phyloP scores from a whole-genome alignment of 2,888 invertebrate species.

The Heliconius sara region DNA sequence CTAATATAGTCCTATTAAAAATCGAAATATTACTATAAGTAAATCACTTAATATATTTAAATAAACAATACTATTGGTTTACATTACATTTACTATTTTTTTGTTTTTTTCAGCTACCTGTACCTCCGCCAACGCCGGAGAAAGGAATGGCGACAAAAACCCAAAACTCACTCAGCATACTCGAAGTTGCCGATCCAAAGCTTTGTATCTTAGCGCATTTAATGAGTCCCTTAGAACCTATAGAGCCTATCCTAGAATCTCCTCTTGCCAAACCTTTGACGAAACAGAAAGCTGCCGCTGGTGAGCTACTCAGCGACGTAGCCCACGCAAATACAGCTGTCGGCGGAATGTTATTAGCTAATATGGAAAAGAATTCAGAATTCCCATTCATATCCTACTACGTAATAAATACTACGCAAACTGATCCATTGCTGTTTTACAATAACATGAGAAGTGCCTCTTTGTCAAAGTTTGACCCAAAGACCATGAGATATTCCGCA shows the following conservation, averaged over 20 bases:
- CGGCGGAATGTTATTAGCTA: constrained; percentile 93
- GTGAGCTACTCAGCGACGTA: constrained; percentile 90
- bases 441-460: constrained; percentile 93
- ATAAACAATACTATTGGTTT: background rate
- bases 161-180: constrained; percentile 87
- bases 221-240: constrained; percentile 94
- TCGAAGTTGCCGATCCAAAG: constrained; percentile 95
- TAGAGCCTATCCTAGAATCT: constrained; percentile 93
- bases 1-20: background rate
- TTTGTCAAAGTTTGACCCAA: constrained; percentile 93
- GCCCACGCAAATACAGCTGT: constrained; percentile 89
- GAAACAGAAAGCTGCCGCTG: constrained; percentile 90
- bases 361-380: constrained; percentile 95
- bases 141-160: constrained; percentile 84
- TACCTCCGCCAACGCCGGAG: constrained; percentile 86
- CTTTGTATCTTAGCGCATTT: constrained; percentile 93
- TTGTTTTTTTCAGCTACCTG: constrained; percentile 77
- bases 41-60: background rate
- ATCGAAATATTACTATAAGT: background rate
- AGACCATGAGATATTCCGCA: constrained; percentile 90
- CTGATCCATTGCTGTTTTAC: constrained; percentile 93
- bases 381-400: constrained; percentile 96
- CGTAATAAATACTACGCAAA: constrained; percentile 93
- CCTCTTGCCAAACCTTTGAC: constrained; percentile 91
- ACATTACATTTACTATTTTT: background rate